These are phyloP conservation scores for Nothocercus julius DNA, from an alignment of 2,113 vertebrate species.

Conservation along the genomic window DNA sequence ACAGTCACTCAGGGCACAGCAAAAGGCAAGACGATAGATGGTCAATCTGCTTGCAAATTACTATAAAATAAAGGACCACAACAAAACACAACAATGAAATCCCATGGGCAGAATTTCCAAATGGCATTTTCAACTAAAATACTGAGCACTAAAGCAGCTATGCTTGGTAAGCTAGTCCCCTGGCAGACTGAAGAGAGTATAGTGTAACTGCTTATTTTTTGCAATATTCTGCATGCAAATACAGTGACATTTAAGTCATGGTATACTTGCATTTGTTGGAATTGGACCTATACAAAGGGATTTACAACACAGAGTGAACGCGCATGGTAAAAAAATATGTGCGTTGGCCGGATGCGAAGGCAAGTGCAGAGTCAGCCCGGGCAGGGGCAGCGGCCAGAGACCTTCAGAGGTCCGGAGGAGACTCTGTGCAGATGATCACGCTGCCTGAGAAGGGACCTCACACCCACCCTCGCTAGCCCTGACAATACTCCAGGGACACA, in stretches of 20 bases:
- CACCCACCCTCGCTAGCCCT: background rate
- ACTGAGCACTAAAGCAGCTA: constrained; percentile 53
- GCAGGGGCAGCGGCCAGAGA: background rate
- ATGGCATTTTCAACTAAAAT: constrained; percentile 67
- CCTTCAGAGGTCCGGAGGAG: background rate
- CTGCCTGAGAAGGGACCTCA: background rate
- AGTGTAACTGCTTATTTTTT: background rate
- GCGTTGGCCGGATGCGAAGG: background rate
- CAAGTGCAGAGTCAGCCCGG: background rate
- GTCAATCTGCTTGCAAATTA: constrained; percentile 57
- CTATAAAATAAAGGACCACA: constrained; percentile 44
- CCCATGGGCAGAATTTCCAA: constrained; percentile 42
- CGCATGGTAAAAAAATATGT: background rate
- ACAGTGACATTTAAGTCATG: background rate
- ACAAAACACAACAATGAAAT: constrained; percentile 9
- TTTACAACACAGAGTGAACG: background rate
- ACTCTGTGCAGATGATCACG: background rate
- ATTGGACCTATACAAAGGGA: constrained; percentile 2
- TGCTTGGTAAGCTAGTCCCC: constrained; percentile 63
- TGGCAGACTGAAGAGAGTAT: constrained; percentile 47
- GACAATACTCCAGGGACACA: background rate
- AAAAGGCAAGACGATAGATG: constrained; percentile 77
- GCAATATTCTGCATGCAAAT: constrained; percentile 6
- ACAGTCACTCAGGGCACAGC: constrained; percentile 76
- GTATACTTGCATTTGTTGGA: constrained; percentile 20